Evolutionary conservation across 2,888 invertebrate species (phyloP), one percentile per base, ranked within the genome.

Genomic region (Limnephilus rhombicus): DNA sequence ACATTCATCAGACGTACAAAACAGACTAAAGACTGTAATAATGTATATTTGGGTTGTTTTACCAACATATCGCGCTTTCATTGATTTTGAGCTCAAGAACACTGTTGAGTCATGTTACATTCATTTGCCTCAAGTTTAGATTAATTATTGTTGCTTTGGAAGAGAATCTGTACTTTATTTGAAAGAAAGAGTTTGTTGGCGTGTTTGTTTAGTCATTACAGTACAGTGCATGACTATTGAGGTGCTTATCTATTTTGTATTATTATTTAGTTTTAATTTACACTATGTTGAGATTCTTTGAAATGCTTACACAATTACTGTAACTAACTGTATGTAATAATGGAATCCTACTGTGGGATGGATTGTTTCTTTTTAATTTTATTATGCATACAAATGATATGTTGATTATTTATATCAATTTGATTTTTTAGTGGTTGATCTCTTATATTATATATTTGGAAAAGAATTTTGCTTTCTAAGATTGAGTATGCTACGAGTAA

Each of bases 351-450:
- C 87, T 7, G 68, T 24, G 68, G 12, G n/a, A 68, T 80, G 91
- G 80, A 91, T 45, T 87, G 83, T 90, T 90, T 87, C 68, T 80
- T 89, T 81, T 88, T 53, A 80, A 68, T 86, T 85, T 89, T 81
- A 92, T 90, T 90, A 86, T 90, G 85, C 91, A 92, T 91, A 92
- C 89, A 92, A 85, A 91, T 91, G 45, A 80, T 91, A 85, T 90
- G 91, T 93, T 88, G 91, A 92, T 89, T 92, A 91, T 93, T 91
- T 93, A 91, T 91, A 92, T 93, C 87, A 92, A 93, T 91, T 90
- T 93, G 91, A 93, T 93, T 93, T 93, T 93, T 92, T 92, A 93
- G 89, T 90, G 91, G 89, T 93, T 93, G 94, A 94, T 94, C 94
- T 94, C 94, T 90, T 94, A 92, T 92, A 88, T 91, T 91, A 88